phyloP scores from a whole-genome alignment of 2,888 invertebrate genomes.

The Eutolmus rufibarbis region DNA sequence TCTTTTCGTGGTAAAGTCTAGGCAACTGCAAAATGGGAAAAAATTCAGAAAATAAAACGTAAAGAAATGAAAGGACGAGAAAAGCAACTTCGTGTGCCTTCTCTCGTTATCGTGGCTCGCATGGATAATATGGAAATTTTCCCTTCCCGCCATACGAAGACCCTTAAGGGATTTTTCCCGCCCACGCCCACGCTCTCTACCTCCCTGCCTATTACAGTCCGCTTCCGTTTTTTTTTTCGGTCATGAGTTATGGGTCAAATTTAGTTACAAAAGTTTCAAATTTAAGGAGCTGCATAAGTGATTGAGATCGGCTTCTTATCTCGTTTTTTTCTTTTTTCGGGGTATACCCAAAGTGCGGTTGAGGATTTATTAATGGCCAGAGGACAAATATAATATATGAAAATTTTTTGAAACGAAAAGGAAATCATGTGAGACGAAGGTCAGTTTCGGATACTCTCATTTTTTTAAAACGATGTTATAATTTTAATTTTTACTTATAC shows the following conservation, averaged over 20 bases:
- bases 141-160: background rate
- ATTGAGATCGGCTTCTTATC: constrained; percentile 1
- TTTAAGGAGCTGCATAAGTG: background rate
- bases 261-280: constrained; percentile 1
- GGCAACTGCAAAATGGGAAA: background rate
- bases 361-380: background rate
- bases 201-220: background rate
- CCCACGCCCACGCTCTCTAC: background rate
- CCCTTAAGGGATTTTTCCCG: background rate
- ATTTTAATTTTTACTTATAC: too few species aligned
- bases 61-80: background rate
- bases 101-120: constrained; percentile 1
- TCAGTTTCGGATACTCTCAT: background rate
- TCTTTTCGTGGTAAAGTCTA: background rate
- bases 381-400: background rate
- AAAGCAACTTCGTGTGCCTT: background rate
- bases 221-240: background rate
- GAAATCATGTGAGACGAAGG: background rate
- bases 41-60: background rate
- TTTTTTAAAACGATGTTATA: background rate
- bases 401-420: background rate
- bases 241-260: constrained; percentile 17
- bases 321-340: background rate
- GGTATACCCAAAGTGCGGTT: background rate
- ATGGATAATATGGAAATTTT: constrained; percentile 25